Base-by-base conservation (phyloP, 2,888 invertebrate species). In the Molorchus minor region DNA sequence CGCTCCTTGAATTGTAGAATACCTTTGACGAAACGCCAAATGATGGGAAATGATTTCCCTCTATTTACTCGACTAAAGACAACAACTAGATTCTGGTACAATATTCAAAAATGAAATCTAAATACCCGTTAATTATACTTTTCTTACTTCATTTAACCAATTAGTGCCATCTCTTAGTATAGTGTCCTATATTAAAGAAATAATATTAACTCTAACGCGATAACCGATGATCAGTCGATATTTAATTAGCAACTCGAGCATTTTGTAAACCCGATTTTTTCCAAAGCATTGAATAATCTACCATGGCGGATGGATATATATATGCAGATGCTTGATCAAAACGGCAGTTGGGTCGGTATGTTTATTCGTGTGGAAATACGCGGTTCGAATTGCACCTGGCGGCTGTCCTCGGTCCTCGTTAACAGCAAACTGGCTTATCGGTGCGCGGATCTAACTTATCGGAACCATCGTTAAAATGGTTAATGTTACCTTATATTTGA, bases 351-450 rank as follows among this genome's bases (percentile, higher is more conserved):
- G 64, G 59, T 61, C 56, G 52, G 52, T 56, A 61, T 69, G 70
- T 67, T 73, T 67, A 72, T 71, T 73, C 71, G 71, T 70, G 73
- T 74, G 71, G 72, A 73, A 75, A 71, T 71, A 70, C 70, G 56
- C 65, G 69, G 67, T 68, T 72, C 69, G 65, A 67, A 76, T 72
- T 71, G 74, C 77, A 77, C 76, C 77, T 77, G 76, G 75, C 73
- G 74, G 72, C 71, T 64, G 66, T 72, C 62, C 71, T 71, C 62
- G 56, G 49, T 53, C 35, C 57, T 63, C 77, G 75, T 77, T 77
- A 75, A 74, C 70, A 72, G 72, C 64, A 60, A 63, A 66, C 64
- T 58, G 68, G 61, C 69, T 72, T 77, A 77, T 77, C 77, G 69
- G 71, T 66, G 71, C 68, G 69, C 70, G 63, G 73, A 76, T 76